Conservation (phyloP, 2,888 invertebrate species). For the Brachyptera risi region DNA sequence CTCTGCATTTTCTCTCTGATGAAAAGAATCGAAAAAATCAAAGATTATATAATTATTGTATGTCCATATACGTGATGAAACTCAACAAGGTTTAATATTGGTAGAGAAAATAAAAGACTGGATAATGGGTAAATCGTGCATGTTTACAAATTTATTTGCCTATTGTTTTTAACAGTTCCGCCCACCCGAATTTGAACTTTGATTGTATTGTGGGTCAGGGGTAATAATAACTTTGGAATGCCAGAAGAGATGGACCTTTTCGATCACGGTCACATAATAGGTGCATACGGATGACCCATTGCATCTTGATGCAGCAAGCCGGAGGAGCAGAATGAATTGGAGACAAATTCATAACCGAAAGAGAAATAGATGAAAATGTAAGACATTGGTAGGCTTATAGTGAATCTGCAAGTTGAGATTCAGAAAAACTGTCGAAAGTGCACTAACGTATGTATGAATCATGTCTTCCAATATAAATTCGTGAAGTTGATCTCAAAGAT, state of each 20-base stretch:
- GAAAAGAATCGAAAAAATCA: background rate
- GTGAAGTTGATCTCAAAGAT: no score
- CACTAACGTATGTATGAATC: no score
- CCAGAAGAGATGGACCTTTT: no score
- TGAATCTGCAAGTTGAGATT: no score
- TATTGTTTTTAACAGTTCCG: constrained; percentile 25
- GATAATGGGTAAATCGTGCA: constrained; percentile 26
- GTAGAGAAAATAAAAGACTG: constrained; percentile 1
- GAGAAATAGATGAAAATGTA: no score
- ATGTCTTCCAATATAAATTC: no score
- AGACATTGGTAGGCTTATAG: no score
- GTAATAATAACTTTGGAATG: constrained; percentile 12
- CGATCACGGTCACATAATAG: no score
- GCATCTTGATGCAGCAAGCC: background rate
- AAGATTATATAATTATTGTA: constrained; percentile 2
- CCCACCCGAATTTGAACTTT: constrained; percentile 26
- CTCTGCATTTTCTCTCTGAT: background rate
- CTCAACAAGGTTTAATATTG: background rate
- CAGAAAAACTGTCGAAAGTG: no score
- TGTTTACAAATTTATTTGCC: constrained; percentile 28
- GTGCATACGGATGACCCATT: no score
- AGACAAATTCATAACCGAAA: no score
- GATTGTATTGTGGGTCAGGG: constrained; percentile 30
- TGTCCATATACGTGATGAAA: background rate
- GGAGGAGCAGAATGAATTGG: background rate